Conservation (phyloP, 2,888 invertebrate species). For the Drosophila parthenogenetica region DNA sequence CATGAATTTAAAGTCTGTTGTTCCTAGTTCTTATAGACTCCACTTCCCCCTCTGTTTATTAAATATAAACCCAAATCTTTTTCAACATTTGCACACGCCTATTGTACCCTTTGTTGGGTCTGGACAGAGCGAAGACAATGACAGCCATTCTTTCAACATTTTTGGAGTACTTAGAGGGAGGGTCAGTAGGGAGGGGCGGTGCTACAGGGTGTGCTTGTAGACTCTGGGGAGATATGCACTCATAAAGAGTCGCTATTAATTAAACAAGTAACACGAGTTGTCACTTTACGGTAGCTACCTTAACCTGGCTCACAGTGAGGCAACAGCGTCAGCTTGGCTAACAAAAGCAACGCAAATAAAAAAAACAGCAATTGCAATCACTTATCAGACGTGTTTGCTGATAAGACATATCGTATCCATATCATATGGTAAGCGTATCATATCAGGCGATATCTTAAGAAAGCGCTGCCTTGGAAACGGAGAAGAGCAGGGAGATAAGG, state of each 20-base stretch:
- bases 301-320: constrained; percentile 64
- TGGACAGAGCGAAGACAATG: constrained; percentile 49
- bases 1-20: too few relatives aligned
- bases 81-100: too few relatives aligned
- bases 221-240: background rate
- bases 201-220: background rate
- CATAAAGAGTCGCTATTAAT: constrained; percentile 60
- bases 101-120: background rate
- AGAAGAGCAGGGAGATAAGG: background rate
- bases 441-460: constrained; percentile 30
- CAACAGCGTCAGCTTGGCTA: constrained; percentile 24
- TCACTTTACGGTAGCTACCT: constrained; percentile 59
- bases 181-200: background rate
- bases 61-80: too few relatives aligned
- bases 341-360: too few relatives aligned
- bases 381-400: constrained; percentile 28
- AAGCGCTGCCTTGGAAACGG: constrained; percentile 43
- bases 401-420: constrained; percentile 29
- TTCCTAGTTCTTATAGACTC: too few relatives aligned
- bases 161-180: background rate
- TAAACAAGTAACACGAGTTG: constrained; percentile 44
- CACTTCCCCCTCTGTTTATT: too few relatives aligned
- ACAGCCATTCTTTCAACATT: constrained; percentile 59
- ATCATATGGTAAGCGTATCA: background rate
- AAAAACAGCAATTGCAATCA: constrained; percentile 19